Conservation (phyloP, 2,888 invertebrate species). For the Augiades crinisus region DNA sequence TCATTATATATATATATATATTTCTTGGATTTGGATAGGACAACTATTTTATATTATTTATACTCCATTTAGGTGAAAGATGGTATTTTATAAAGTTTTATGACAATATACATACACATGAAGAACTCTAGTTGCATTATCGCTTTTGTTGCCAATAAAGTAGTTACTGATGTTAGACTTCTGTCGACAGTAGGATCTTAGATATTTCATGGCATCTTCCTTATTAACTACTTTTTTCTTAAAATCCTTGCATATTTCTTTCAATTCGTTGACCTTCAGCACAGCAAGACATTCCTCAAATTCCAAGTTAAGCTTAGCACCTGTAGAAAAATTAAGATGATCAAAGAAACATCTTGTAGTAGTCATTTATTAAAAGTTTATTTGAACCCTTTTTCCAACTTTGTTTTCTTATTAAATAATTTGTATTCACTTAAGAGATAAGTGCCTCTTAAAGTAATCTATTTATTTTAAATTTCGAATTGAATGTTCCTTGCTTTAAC, state of each 20-base stretch:
- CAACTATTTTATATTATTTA: too few relatives aligned
- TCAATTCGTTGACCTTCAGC: slow-evolving; percentile 52
- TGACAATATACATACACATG: slow-evolving; percentile 41
- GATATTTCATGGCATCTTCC: slow-evolving; percentile 43
- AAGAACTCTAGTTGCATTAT: slow-evolving; percentile 48
- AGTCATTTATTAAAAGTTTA: too few relatives aligned
- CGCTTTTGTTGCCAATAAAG: slow-evolving; percentile 39
- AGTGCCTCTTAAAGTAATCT: too few relatives aligned
- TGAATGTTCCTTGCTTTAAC: too few relatives aligned
- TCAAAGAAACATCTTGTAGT: not conserved
- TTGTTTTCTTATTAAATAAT: too few relatives aligned
- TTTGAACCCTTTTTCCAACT: too few relatives aligned
- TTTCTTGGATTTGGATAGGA: too few relatives aligned
- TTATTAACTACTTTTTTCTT: slow-evolving; percentile 54
- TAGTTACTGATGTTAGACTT: slow-evolving; percentile 48
- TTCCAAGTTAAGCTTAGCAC: slow-evolving; percentile 33
- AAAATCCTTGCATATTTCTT: slow-evolving; percentile 56
- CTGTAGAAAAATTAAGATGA: slow-evolving; percentile 23
- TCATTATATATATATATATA: too few relatives aligned
- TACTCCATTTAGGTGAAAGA: too few relatives aligned
- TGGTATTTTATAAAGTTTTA: too few relatives aligned
- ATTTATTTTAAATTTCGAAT: too few relatives aligned
- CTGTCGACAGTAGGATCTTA: slow-evolving; percentile 43
- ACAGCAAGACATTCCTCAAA: slow-evolving; percentile 47
- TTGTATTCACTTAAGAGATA: too few relatives aligned